Evolutionary conservation across 2,888 invertebrate species (phyloP).

Genomic region (Elysia crispata): DNA sequence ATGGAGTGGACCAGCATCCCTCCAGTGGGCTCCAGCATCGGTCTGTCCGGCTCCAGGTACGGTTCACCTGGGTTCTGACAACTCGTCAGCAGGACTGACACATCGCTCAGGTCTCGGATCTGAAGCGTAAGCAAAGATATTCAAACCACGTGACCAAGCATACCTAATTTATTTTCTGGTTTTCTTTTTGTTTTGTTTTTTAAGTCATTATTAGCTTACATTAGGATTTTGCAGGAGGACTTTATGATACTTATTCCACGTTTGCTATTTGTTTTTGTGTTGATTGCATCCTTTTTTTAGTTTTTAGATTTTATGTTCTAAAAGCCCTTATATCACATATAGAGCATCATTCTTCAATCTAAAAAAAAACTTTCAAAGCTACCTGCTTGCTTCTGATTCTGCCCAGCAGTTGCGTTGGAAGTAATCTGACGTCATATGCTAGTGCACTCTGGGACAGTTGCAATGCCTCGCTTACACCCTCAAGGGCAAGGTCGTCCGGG

Average conservation of each 20-base stretch:
- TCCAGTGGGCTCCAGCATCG: slow-evolving; percentile 62
- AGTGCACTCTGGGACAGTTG: slow-evolving; percentile 65
- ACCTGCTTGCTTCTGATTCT: slow-evolving; percentile 50
- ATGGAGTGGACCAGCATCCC: slow-evolving; percentile 66
- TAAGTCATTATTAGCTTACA: too few species aligned
- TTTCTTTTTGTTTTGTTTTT: too few species aligned
- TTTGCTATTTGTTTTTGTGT: too few species aligned
- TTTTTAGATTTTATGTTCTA: too few species aligned
- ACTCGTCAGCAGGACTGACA: not conserved
- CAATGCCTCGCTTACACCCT: slow-evolving; percentile 54
- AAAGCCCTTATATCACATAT: too few species aligned
- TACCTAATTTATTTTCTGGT: too few species aligned
- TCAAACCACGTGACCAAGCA: too few species aligned
- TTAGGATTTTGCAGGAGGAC: too few species aligned
- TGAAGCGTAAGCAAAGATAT: not conserved
- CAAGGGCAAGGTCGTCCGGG: slow-evolving; percentile 55
- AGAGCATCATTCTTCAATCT: too few species aligned
- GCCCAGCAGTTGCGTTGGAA: slow-evolving; percentile 57
- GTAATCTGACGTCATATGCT: slow-evolving; percentile 52
- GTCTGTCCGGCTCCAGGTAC: slow-evolving; percentile 60
- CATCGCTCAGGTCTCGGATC: not conserved
- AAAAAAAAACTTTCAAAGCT: too few species aligned
- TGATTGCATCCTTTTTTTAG: too few species aligned
- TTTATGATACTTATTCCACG: too few species aligned
- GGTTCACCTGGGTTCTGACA: slow-evolving; percentile 41